phyloP scores from a whole-genome alignment of 2,888 invertebrate genomes.

The Pandemis corylana region DNA sequence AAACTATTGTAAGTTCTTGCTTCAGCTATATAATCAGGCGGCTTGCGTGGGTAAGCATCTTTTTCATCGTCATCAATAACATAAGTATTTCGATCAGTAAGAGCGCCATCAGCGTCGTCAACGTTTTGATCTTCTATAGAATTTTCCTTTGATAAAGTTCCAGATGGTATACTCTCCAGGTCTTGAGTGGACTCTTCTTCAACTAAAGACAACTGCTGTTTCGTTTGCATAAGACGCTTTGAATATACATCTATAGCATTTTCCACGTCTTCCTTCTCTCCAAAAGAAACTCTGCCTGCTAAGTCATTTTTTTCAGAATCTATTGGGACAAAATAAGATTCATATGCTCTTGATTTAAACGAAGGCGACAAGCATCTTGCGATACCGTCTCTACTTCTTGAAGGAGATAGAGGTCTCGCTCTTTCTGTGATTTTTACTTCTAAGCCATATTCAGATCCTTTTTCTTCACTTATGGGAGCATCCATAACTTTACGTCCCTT shows the following conservation, averaged over 20 bases:
- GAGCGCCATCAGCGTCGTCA: slow-evolving; percentile 47
- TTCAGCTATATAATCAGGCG: slow-evolving; percentile 56
- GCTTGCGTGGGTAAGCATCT: slow-evolving; percentile 48
- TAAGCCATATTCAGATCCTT: slow-evolving; percentile 65
- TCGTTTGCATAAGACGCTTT: slow-evolving; percentile 63
- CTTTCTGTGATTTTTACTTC: slow-evolving; percentile 74
- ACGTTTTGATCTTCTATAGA: slow-evolving; percentile 55
- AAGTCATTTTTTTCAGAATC: slow-evolving; percentile 56
- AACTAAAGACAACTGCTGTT: slow-evolving; percentile 78
- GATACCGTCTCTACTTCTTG: slow-evolving; percentile 58
- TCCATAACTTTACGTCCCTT: slow-evolving; percentile 68
- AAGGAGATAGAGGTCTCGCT: slow-evolving; percentile 57
- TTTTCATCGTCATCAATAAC: slow-evolving; percentile 50
- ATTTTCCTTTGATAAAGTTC: slow-evolving; percentile 68
- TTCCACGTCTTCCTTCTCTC: slow-evolving; percentile 61
- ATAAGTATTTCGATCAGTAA: slow-evolving; percentile 50
- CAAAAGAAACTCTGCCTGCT: slow-evolving; percentile 63
- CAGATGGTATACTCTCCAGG: slow-evolving; percentile 72
- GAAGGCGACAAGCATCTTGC: slow-evolving; percentile 63
- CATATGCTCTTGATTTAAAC: slow-evolving; percentile 63
- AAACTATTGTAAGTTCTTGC: slow-evolving; percentile 71
- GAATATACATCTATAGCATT: slow-evolving; percentile 69
- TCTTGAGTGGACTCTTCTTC: slow-evolving; percentile 83
- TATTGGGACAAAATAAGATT: slow-evolving; percentile 72
- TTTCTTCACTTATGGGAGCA: slow-evolving; percentile 55